A percentile compares a stretch with the other conserved stretches of the same genome.
Conservation (phyloP, 1,140 invertebrate species). For the Zaprionus inermis region DNA sequence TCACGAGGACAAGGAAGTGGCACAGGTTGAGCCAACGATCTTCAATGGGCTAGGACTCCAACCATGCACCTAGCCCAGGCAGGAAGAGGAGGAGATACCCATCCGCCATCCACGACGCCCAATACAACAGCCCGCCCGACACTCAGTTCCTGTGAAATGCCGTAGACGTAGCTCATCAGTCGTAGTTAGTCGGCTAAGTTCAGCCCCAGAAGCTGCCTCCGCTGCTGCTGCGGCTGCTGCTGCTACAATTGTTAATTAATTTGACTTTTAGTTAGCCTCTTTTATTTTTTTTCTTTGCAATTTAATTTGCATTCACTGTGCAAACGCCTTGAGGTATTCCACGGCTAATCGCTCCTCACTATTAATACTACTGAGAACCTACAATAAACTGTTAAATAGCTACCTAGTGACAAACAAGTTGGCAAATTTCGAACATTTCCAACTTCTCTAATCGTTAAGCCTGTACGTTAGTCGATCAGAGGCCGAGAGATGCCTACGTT, state of each 20-base stretch:
- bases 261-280: background rate
- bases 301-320: background rate
- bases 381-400: too few species aligned
- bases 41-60: slow-evolving; percentile 46
- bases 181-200: slow-evolving; percentile 21
- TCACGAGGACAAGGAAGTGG: slow-evolving; percentile 83
- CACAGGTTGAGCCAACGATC: slow-evolving; percentile 55
- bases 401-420: too few species aligned
- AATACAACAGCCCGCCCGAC: slow-evolving; percentile 7
- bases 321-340: too few species aligned
- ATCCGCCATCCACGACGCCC: background rate
- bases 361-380: too few species aligned
- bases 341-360: too few species aligned
- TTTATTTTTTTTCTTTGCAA: background rate
- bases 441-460: too few species aligned
- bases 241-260: background rate
- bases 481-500: background rate
- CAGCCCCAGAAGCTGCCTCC: background rate
- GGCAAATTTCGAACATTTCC: too few species aligned
- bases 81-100: background rate
- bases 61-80: slow-evolving; percentile 25
- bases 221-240: background rate
- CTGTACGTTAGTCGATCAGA: background rate
- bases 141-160: slow-evolving; percentile 45
- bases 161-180: slow-evolving; percentile 7